A percentile compares a stretch with the other conserved stretches of the same genome.
phyloP scores from a whole-genome alignment of 2,113 vertebrate species.

The Syngnathus typhle region DNA sequence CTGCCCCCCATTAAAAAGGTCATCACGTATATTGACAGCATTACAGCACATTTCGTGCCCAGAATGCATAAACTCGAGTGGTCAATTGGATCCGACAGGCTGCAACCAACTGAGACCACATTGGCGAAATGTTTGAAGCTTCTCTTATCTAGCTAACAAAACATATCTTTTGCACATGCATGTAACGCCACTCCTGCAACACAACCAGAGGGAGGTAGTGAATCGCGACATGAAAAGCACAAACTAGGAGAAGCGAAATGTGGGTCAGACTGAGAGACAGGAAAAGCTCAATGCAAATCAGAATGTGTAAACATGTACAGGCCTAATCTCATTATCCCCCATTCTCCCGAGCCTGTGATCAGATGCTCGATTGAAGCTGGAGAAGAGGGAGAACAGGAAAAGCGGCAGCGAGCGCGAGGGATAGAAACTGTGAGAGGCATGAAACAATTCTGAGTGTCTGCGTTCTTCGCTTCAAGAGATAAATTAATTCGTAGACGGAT shows the following conservation, averaged over 20 bases:
- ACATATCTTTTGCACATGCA: not conserved
- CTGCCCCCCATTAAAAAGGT: no score
- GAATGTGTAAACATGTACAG: constrained; percentile 63
- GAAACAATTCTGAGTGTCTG: constrained; percentile 4
- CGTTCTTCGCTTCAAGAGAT: not conserved
- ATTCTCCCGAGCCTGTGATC: constrained; percentile 44
- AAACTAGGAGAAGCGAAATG: constrained; percentile 47
- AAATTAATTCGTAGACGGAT: not conserved
- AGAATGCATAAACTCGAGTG: not conserved
- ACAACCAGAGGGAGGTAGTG: constrained; percentile 15
- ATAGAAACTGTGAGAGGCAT: constrained; percentile 7
- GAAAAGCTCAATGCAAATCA: constrained; percentile 57
- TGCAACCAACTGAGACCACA: constrained; percentile 8
- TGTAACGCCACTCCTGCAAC: constrained; percentile 4
- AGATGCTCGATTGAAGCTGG: constrained; percentile 50
- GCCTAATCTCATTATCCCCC: constrained; percentile 64
- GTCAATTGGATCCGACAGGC: constrained; percentile 8
- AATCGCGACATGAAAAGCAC: constrained; percentile 33
- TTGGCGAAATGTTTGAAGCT: constrained; percentile 2
- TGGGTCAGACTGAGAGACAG: constrained; percentile 59
- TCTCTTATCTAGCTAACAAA: constrained; percentile 20
- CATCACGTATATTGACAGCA: no score
- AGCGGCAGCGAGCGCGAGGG: constrained; percentile 14
- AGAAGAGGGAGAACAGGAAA: constrained; percentile 38
- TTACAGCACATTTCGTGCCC: not conserved